phyloP scores from a whole-genome alignment of 2,888 invertebrate species.

The Deilephila porcellus region DNA sequence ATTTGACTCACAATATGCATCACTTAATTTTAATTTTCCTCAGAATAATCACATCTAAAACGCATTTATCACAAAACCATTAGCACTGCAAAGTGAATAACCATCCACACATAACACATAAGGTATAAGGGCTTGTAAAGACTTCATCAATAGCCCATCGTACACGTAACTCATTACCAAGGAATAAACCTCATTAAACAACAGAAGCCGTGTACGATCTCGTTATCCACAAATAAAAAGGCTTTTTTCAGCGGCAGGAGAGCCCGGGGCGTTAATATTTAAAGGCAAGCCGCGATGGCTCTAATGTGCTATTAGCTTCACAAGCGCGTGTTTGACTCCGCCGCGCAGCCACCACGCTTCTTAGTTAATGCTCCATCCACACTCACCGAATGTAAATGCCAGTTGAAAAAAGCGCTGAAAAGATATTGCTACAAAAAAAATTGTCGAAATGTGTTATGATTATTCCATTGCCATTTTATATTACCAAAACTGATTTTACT shows the following conservation, averaged over 20 bases:
- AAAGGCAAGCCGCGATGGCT: conserved; percentile 68
- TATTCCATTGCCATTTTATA: too few species aligned
- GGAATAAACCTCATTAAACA: conserved; percentile 71
- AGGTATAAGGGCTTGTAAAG: background rate
- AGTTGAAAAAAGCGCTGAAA: too few species aligned
- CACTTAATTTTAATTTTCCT: too few species aligned
- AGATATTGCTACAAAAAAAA: too few species aligned
- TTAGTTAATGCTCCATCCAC: conserved; percentile 1
- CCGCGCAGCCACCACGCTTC: conserved; percentile 33
- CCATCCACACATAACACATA: too few species aligned
- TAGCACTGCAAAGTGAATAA: too few species aligned
- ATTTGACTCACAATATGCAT: too few species aligned
- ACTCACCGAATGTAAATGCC: background rate
- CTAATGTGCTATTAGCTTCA: conserved; percentile 75
- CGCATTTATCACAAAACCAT: too few species aligned
- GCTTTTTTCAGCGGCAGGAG: conserved; percentile 60
- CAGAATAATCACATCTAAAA: too few species aligned
- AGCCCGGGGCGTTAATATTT: conserved; percentile 72
- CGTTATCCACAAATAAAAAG: conserved; percentile 76
- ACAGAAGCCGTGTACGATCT: conserved; percentile 61
- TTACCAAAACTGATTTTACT: too few species aligned
- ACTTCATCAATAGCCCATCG: background rate
- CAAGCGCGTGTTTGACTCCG: conserved; percentile 59
- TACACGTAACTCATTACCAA: conserved; percentile 67
- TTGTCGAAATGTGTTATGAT: too few species aligned